phyloP scores from a whole-genome alignment of 2,888 invertebrate genomes.

The Oligia fasciuncula region DNA sequence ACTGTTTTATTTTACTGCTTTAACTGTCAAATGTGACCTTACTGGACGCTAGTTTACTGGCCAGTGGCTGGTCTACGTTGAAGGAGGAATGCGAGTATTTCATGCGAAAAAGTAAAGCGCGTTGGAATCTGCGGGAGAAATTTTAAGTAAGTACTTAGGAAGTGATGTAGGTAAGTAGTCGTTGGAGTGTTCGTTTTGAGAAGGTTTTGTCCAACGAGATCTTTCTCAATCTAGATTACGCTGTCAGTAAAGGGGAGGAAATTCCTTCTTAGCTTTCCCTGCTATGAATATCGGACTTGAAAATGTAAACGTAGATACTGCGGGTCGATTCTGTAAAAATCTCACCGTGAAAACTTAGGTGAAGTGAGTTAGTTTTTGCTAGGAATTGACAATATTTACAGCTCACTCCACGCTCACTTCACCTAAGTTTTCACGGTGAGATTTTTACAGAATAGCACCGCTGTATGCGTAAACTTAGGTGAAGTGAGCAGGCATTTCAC shows the following conservation, averaged over 20 bases:
- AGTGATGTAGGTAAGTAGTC: too few species aligned
- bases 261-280: not conserved
- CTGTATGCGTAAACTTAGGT: too few species aligned
- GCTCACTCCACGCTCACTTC: too few species aligned
- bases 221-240: not conserved
- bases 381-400: too few species aligned
- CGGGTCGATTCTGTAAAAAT: too few species aligned
- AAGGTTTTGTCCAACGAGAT: not conserved
- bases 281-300: not conserved
- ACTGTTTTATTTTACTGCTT: constrained; percentile 77
- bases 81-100: constrained; percentile 49
- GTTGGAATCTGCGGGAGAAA: not conserved
- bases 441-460: too few species aligned
- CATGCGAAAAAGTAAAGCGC: constrained; percentile 31
- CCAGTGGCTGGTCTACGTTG: constrained; percentile 42
- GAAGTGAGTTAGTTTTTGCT: too few species aligned
- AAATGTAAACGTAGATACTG: not conserved
- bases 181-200: not conserved
- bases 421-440: too few species aligned
- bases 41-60: constrained; percentile 63
- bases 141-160: not conserved
- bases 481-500: too few species aligned
- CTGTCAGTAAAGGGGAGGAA: not conserved
- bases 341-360: too few species aligned
- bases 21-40: constrained; percentile 74